phyloP scores from a whole-genome alignment of 2,797 vertebrate genomes.

The Sciurus carolinensis region DNA sequence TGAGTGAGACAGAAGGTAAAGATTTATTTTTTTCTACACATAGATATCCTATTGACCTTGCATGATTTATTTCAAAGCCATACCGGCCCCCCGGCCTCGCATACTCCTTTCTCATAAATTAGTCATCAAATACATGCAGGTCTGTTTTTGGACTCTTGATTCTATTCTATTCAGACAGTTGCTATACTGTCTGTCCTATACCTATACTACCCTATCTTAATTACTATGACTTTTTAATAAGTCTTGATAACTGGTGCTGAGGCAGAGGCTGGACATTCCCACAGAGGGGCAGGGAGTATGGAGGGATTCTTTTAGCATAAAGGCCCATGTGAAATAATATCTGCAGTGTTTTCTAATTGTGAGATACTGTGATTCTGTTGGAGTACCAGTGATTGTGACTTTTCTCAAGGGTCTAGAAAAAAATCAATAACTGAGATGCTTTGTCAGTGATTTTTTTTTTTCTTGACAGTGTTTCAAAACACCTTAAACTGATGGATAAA shows the following conservation, averaged over 20 bases:
- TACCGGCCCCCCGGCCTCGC: background rate
- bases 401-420: slow-evolving; percentile 42
- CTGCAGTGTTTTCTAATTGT: background rate
- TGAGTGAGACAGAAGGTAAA: background rate
- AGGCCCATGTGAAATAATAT: background rate
- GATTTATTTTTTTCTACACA: background rate
- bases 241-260: background rate
- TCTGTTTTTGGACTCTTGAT: slow-evolving; percentile 1
- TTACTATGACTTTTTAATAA: background rate
- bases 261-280: background rate
- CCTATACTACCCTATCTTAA: background rate
- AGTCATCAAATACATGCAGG: background rate
- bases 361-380: background rate
- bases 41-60: background rate
- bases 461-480: slow-evolving; percentile 33
- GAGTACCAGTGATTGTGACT: background rate
- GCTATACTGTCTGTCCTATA: background rate
- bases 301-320: background rate
- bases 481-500: slow-evolving; percentile 49
- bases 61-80: background rate
- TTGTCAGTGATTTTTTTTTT: slow-evolving; percentile 1
- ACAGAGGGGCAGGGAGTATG: fast-evolving
- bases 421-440: slow-evolving; percentile 30
- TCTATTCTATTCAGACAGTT: background rate
- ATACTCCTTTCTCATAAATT: background rate